Evolutionary conservation across 1,140 invertebrate species (phyloP), one percentile per base, ranked within the genome.

Genomic region (Anastatus disparis): DNA sequence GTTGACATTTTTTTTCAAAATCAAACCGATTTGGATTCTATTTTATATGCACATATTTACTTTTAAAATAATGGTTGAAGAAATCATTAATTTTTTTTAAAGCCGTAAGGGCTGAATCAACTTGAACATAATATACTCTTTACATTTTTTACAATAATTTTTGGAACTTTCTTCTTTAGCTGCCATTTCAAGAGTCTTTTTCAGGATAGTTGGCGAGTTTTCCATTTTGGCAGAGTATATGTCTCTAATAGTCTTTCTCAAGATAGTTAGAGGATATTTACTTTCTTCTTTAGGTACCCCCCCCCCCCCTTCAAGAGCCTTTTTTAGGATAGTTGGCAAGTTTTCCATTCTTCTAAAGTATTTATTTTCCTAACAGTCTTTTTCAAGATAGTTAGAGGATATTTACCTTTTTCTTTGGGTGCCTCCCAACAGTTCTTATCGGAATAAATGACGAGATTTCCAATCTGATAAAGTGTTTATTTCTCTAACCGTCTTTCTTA

Each of bases 311-410:
- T n/a, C n/a, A 55, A 55, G 13, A 7, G 15, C 31, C 52, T 27
- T 31, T 6, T 35, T 55, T 13, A 31, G 27, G 20, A 55, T 55
- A 35, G 17, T 15, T n/a, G 29, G 29, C n/a, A 4, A 31, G 27
- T 22, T 31, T 9, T 31, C n/a, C n/a, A n/a, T n/a, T n/a, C n/a
- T n/a, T n/a, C n/a, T n/a, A n/a, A n/a, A n/a, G n/a, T n/a, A n/a
- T n/a, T n/a, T n/a, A n/a, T n/a, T n/a, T n/a, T n/a, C n/a, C n/a
- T n/a, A n/a, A n/a, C n/a, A n/a, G n/a, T n/a, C n/a, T n/a, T n/a
- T n/a, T n/a, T 35, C 53, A 55, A 55, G 53, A 55, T 55, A 55
- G 53, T 55, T 35, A 31, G n/a, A 55, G 17, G 27, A 55, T 55
- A 55, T 55, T 55, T 17, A 29, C 29, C 24, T 55, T 55, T 31